Conservation (phyloP, 2,113 vertebrate genomes). For the Stegostoma tigrinum region DNA sequence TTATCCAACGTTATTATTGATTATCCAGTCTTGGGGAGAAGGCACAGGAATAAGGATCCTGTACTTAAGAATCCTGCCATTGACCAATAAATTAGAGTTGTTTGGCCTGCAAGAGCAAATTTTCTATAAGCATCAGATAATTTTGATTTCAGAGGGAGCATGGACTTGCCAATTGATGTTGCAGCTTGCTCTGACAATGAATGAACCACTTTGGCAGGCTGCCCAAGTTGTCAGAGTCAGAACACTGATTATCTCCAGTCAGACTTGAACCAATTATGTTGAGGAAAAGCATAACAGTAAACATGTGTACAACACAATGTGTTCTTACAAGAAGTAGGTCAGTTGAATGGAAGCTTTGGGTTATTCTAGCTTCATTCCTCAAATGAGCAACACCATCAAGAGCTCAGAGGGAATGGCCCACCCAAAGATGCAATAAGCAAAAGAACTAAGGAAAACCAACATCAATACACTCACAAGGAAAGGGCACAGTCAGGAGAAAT, state of each 20-base stretch:
- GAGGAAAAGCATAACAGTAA: constrained; percentile 6
- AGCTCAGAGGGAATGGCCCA: neutral
- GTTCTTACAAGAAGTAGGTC: neutral
- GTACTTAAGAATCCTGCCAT: neutral
- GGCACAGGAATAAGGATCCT: neutral
- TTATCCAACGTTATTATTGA: neutral
- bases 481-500: neutral
- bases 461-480: neutral
- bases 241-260: neutral
- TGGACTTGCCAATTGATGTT: neutral
- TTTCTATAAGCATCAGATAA: neutral
- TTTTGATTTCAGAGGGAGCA: neutral
- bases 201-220: neutral
- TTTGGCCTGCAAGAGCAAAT: neutral
- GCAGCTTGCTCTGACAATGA: neutral
- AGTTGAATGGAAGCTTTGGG: neutral
- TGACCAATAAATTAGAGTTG: too few species aligned
- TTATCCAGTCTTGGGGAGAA: neutral
- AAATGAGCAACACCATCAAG: neutral
- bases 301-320: neutral
- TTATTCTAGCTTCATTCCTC: neutral
- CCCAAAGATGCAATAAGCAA: neutral
- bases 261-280: constrained; percentile 11
- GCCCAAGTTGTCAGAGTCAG: neutral
- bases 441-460: neutral